phyloP scores from a whole-genome alignment of 2,797 vertebrate genomes.

The Stomatorhinus walkeri region DNA sequence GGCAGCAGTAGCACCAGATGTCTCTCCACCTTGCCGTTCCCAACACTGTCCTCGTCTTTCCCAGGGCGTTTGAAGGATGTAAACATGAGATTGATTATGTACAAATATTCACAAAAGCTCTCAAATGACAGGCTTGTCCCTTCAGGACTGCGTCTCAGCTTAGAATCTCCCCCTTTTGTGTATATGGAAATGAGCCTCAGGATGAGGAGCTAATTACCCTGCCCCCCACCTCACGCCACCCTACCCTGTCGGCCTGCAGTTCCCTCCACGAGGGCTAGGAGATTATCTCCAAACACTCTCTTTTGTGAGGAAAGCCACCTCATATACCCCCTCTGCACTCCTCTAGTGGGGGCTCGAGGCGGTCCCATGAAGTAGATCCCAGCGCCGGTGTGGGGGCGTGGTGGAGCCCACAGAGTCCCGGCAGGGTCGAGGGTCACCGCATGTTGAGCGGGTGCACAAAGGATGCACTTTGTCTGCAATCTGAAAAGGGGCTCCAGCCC shows the following conservation, averaged over 20 bases:
- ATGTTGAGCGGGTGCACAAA: not conserved
- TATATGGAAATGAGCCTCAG: not conserved
- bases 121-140: not conserved
- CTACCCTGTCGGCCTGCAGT: not conserved
- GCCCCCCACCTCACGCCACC: not conserved
- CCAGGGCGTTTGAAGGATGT: not conserved
- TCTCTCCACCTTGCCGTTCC: not conserved
- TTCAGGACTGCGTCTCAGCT: not conserved
- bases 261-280: not conserved
- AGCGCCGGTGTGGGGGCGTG: not conserved
- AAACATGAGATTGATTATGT: not conserved
- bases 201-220: not conserved
- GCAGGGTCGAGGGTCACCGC: not conserved
- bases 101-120: not conserved
- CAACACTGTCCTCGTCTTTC: not conserved
- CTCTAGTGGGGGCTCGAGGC: not conserved
- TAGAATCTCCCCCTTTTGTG: not conserved
- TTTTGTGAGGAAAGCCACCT: not conserved
- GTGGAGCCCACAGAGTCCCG: not conserved
- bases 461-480: not conserved
- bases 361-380: not conserved
- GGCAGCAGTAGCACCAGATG: not conserved
- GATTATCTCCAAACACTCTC: not conserved
- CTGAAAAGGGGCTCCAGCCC: not conserved
- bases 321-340: not conserved